Conservation (phyloP, 2,888 invertebrate species). For the Leucophora obtusa region DNA sequence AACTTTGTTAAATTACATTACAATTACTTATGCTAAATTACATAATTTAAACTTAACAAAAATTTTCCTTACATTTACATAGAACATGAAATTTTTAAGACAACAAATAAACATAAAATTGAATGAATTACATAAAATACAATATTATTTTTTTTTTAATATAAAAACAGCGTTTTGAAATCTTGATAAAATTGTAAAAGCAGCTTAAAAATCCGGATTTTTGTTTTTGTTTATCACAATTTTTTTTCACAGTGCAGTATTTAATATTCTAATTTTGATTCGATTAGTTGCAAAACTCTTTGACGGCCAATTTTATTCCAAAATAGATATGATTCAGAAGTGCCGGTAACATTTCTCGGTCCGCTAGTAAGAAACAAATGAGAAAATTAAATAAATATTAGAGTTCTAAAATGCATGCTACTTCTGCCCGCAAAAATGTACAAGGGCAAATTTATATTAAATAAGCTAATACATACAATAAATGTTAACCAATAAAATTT, state of each 20-base stretch:
- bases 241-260: background rate
- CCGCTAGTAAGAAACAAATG: conserved; percentile 67
- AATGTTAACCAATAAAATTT: too few relatives aligned
- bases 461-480: too few relatives aligned
- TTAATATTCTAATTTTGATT: conserved; percentile 74
- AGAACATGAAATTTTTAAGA: conserved; percentile 47
- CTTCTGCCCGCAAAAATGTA: too few relatives aligned
- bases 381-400: too few relatives aligned
- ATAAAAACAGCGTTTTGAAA: conserved; percentile 55
- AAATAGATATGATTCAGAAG: conserved; percentile 74
- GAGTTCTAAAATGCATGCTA: too few relatives aligned
- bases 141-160: conserved; percentile 21
- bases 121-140: conserved; percentile 22
- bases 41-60: conserved; percentile 14
- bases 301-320: conserved; percentile 79
- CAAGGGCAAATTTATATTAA: too few relatives aligned
- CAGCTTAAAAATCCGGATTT: conserved; percentile 64
- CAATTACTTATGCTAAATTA: background rate
- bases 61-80: conserved; percentile 57
- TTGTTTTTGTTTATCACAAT: conserved; percentile 42
- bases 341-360: conserved; percentile 75
- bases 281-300: conserved; percentile 75
- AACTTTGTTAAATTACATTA: background rate
- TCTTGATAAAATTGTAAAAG: conserved; percentile 53
- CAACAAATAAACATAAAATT: conserved; percentile 28